Percentiles rank a stretch among this genome's conserved stretches.
phyloP scores from a whole-genome alignment of 37 sponge, comb jelly and placozoan genomes.

The Sycon ciliatum region DNA sequence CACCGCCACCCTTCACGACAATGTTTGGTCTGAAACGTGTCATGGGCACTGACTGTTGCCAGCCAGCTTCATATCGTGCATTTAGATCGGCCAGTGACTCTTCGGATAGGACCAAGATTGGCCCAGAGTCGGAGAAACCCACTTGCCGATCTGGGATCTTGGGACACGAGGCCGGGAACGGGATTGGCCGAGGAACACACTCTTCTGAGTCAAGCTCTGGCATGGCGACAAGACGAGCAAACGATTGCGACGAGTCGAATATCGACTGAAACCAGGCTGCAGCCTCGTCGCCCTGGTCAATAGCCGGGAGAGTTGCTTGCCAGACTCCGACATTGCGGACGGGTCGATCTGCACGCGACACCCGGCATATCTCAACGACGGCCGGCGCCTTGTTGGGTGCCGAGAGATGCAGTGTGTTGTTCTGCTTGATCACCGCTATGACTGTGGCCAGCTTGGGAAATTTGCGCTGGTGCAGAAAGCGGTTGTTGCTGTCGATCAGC shows the following conservation, averaged over 20 bases:
- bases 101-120: constrained; percentile 45
- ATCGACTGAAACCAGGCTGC: constrained; percentile 52
- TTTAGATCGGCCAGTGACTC: constrained; percentile 68
- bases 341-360: constrained; percentile 30
- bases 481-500: constrained; percentile 45
- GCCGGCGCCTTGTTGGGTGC: constrained; percentile 40
- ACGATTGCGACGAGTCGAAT: constrained; percentile 16
- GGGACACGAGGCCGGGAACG: constrained; percentile 20
- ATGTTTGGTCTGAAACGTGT: constrained; percentile 69
- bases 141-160: constrained; percentile 26
- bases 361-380: constrained; percentile 5
- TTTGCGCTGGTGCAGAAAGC: constrained; percentile 57
- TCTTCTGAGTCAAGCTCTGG: not conserved
- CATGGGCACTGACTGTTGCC: constrained; percentile 33
- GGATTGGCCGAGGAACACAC: constrained; percentile 14
- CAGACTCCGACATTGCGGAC: constrained; percentile 38
- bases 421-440: constrained; percentile 12
- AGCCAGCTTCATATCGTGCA: constrained; percentile 25
- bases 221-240: constrained; percentile 32
- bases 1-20: constrained; percentile 48
- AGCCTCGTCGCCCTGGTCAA: constrained; percentile 70
- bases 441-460: constrained; percentile 54
- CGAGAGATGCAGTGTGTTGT: constrained; percentile 1
- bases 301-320: constrained; percentile 32
- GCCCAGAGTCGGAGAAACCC: constrained; percentile 50